Percentiles rank a stretch among this genome's conserved stretches.
phyloP scores from a whole-genome alignment of 35 echinoderm and acorn worm genomes.

The Strongylocentrotus purpuratus region DNA sequence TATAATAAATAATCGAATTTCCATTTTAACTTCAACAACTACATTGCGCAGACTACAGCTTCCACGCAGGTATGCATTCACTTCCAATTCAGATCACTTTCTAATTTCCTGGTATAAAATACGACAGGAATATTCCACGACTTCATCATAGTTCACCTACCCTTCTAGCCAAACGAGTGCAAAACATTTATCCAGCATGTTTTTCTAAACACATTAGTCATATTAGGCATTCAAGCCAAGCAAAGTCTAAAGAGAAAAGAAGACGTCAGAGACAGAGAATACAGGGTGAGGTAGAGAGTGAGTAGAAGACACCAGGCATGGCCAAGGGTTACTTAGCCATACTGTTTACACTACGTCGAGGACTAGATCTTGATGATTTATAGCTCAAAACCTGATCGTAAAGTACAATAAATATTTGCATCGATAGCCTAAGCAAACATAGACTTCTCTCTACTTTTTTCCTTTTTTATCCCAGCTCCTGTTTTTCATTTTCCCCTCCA shows the following conservation, averaged over 20 bases:
- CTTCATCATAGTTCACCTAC: not conserved
- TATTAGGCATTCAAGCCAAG: not conserved
- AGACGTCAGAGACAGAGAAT: not conserved
- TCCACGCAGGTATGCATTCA: not conserved
- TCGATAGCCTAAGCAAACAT: conserved; percentile 53
- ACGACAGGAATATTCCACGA: not conserved
- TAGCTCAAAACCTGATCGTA: conserved; percentile 51
- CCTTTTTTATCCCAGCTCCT: not conserved
- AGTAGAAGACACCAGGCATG: not conserved
- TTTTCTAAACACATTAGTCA: conserved; percentile 9
- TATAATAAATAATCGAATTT: too few relatives aligned
- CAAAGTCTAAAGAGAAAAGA: not conserved
- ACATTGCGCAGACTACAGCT: too few relatives aligned
- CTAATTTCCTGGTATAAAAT: not conserved
- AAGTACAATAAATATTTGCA: conserved; percentile 58
- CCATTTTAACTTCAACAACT: too few relatives aligned
- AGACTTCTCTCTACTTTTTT: conserved; percentile 26
- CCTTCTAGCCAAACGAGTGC: not conserved
- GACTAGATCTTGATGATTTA: conserved; percentile 38
- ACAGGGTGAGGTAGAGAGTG: not conserved
- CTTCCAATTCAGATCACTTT: not conserved
- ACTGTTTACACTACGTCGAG: conserved; percentile 36
- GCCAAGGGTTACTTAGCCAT: conserved; percentile 42
- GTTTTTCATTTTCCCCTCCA: not conserved
- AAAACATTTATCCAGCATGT: conserved; percentile 5